phyloP scores from a whole-genome alignment of 2,888 invertebrate species.

The Brachyopa scutellaris region DNA sequence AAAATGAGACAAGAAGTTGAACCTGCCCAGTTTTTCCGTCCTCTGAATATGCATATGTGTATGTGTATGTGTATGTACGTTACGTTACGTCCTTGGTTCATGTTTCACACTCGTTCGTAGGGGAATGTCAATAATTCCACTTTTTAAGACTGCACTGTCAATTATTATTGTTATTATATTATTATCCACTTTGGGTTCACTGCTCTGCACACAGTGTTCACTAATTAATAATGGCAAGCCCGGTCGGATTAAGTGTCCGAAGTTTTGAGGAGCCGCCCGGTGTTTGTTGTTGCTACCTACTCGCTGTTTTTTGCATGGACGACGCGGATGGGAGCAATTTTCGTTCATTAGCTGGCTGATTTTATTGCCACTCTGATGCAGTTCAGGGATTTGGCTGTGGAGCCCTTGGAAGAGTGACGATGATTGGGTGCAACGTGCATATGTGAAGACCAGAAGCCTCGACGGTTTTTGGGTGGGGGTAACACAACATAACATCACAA shows the following conservation, averaged over 20 bases:
- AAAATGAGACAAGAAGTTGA: constrained; percentile 64
- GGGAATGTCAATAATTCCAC: constrained; percentile 62
- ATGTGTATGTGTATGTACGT: too few species aligned
- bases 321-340: constrained; percentile 56
- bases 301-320: background rate
- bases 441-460: constrained; percentile 43
- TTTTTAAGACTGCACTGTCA: constrained; percentile 69
- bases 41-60: too few species aligned
- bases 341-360: constrained; percentile 57
- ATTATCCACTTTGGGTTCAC: constrained; percentile 68
- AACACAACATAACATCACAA: constrained; percentile 9
- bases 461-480: constrained; percentile 1
- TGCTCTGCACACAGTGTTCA: constrained; percentile 48
- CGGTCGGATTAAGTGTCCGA: constrained; percentile 56
- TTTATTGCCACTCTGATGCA: constrained; percentile 28
- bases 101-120: too few species aligned
- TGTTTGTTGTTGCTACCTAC: background rate
- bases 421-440: constrained; percentile 24
- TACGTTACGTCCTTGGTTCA: too few species aligned
- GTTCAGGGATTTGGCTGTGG: constrained; percentile 3
- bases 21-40: constrained; percentile 32
- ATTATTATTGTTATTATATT: constrained; percentile 70
- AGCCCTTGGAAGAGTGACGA: constrained; percentile 3
- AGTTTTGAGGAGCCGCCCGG: constrained; percentile 44
- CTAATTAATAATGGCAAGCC: constrained; percentile 66